Conservation (phyloP, 2,113 vertebrate genomes). For the Pao palembangensis region DNA sequence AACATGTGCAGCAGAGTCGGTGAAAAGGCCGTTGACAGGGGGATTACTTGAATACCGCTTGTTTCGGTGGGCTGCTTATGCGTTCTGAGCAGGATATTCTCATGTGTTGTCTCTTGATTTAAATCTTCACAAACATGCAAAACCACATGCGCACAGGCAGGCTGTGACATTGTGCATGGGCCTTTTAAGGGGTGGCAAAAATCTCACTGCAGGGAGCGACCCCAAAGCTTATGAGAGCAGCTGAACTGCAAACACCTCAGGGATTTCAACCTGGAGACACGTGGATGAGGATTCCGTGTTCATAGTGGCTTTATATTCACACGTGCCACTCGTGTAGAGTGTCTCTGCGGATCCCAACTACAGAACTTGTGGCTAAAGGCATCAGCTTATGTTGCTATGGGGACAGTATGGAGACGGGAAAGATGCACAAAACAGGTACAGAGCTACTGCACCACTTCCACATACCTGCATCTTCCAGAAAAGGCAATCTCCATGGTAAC, state of each 20-base stretch:
- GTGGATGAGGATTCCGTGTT: constrained; percentile 28
- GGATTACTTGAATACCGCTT: constrained; percentile 36
- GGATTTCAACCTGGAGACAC: constrained; percentile 45
- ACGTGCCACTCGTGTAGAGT: too few species aligned
- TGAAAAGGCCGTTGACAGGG: constrained; percentile 34
- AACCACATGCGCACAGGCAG: constrained; percentile 4
- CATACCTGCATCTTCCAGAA: too few species aligned
- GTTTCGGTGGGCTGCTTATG: constrained; percentile 11
- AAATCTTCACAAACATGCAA: constrained; percentile 8
- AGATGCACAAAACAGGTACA: too few species aligned
- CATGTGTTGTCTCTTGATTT: constrained; percentile 22
- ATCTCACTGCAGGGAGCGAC: constrained; percentile 40
- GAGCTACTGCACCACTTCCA: too few species aligned
- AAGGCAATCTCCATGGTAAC: too few species aligned
- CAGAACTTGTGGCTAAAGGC: too few species aligned
- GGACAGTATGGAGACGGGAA: too few species aligned
- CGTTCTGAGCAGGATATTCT: constrained; percentile 38
- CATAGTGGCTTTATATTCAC: too few species aligned
- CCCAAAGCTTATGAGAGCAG: constrained; percentile 44
- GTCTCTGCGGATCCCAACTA: too few species aligned
- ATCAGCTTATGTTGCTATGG: too few species aligned
- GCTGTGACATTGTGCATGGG: not conserved
- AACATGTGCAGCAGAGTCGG: constrained; percentile 19
- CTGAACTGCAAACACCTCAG: constrained; percentile 37
- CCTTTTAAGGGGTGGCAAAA: constrained; percentile 11